phyloP scores from a whole-genome alignment of 2,888 invertebrate species.

The Cataglyphis livida region DNA sequence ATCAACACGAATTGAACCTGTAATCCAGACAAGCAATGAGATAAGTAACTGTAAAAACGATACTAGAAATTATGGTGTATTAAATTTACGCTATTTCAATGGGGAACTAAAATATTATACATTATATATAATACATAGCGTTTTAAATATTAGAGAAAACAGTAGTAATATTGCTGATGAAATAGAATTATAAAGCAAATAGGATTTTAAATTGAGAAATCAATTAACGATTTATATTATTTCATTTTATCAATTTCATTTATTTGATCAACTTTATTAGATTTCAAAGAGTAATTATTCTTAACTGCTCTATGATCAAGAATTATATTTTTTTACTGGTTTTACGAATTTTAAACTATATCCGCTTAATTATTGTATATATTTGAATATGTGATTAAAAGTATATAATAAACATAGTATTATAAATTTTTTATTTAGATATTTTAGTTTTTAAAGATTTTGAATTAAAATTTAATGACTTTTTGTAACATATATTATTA shows the following conservation, averaged over 20 bases:
- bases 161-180: neutral
- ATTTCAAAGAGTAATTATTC: neutral
- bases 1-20: slow-evolving; percentile 97
- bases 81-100: neutral
- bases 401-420: neutral
- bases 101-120: neutral
- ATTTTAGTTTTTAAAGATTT: neutral
- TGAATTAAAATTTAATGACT: neutral
- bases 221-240: neutral
- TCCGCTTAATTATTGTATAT: neutral
- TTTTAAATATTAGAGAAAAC: neutral
- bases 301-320: neutral
- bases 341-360: neutral
- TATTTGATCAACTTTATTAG: slow-evolving; percentile 11
- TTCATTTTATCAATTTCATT: slow-evolving; percentile 10
- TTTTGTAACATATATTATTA: neutral
- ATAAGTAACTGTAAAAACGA: neutral
- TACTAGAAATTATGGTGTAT: neutral
- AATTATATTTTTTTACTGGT: neutral
- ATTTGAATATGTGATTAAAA: neutral
- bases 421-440: neutral
- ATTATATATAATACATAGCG: neutral
- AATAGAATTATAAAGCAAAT: slow-evolving; percentile 4
- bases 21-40: slow-evolving; percentile 22
- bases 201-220: slow-evolving; percentile 25